Percentiles rank a stretch among this genome's conserved stretches.
Conservation (phyloP, 2,888 invertebrate genomes). For the Cylindroiulus punctatus region DNA sequence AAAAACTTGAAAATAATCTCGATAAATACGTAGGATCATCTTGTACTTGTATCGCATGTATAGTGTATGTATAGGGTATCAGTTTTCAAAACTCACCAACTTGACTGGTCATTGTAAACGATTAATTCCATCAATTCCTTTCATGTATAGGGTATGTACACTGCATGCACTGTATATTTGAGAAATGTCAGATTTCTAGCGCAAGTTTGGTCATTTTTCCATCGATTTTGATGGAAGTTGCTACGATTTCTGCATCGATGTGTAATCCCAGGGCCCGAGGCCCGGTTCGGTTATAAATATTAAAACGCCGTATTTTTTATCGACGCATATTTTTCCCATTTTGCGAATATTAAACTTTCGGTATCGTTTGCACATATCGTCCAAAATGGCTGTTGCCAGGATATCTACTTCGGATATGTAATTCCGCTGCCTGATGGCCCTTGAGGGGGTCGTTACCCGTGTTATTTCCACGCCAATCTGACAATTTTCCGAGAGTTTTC, state of each 20-base stretch:
- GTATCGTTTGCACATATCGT: constrained; percentile 28
- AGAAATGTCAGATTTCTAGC: no score
- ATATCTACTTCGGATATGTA: constrained; percentile 42
- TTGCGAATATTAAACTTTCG: constrained; percentile 37
- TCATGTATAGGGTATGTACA: no score
- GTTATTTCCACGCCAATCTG: constrained; percentile 38
- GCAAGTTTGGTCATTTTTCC: no score
- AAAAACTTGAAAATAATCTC: no score
- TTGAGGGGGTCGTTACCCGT: constrained; percentile 37
- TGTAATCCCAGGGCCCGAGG: background rate
- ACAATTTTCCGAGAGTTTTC: constrained; percentile 35
- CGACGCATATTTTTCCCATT: constrained; percentile 2
- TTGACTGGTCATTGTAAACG: no score
- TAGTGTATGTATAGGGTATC: no score
- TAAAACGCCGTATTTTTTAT: constrained; percentile 21
- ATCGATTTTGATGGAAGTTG: no score
- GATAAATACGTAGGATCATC: no score
- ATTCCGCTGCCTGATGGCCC: constrained; percentile 29
- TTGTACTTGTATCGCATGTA: no score
- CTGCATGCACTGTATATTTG: no score
- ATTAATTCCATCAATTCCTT: no score
- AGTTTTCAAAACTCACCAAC: no score
- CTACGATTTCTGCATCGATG: background rate
- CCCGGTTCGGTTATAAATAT: constrained; percentile 30
- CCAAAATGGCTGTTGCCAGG: constrained; percentile 11